These are phyloP conservation scores for Peromyscus attwateri DNA, from an alignment of 2,797 vertebrate genomes.

Conservation along the genomic window DNA sequence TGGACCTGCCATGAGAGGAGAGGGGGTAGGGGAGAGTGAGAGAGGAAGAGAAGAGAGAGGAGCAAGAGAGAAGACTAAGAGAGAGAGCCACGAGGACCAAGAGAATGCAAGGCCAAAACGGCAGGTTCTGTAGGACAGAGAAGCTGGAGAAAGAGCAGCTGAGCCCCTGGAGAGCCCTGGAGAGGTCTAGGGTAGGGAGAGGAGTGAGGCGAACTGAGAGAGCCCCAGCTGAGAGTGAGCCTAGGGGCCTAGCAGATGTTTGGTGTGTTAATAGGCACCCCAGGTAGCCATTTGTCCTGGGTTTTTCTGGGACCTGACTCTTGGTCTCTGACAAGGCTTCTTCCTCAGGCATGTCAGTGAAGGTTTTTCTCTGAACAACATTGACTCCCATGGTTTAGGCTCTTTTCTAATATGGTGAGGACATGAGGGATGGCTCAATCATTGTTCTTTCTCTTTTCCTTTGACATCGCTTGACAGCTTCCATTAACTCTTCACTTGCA, in stretches of 20 bases:
- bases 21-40: accelerated
- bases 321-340: no score
- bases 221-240: not conserved
- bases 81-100: not conserved
- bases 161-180: no score
- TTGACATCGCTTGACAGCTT: not conserved
- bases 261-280: not conserved
- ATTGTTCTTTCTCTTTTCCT: not conserved
- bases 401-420: not conserved
- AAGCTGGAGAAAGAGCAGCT: not conserved
- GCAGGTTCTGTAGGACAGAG: not conserved
- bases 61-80: not conserved
- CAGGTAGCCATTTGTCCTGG: not conserved
- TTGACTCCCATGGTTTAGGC: not conserved
- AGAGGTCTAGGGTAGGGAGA: not conserved
- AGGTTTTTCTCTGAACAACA: not conserved
- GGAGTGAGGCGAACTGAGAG: not conserved
- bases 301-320: not conserved
- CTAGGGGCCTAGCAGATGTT: not conserved
- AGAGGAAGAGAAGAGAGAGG: no score
- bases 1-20: not conserved
- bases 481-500: not conserved
- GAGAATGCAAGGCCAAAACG: not conserved
- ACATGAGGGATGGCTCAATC: not conserved
- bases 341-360: not conserved